Percentiles rank a stretch among this genome's conserved stretches.
Evolutionary conservation across 2,113 vertebrate species (phyloP).

Genomic region (Suricata suricatta): DNA sequence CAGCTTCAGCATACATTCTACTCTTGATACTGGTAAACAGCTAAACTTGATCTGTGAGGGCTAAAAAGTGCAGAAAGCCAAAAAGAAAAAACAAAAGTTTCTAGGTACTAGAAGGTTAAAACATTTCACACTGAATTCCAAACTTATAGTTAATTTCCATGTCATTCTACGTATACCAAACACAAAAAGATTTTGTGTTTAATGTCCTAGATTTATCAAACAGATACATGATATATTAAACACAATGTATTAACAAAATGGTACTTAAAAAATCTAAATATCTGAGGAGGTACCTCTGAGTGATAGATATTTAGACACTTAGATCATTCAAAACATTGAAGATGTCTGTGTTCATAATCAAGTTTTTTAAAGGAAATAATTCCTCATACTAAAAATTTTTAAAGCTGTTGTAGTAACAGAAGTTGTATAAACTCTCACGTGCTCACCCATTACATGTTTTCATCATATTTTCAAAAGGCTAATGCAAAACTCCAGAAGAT

Average conservation of each 20-base stretch:
- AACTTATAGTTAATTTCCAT: not conserved
- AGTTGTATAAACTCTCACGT: not conserved
- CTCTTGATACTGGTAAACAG: conserved; percentile 96
- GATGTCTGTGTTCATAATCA: not conserved
- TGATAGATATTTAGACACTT: conserved; percentile 19
- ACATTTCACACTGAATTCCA: not conserved
- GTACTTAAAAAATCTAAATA: conserved; percentile 4
- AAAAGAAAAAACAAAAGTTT: conserved; percentile 29
- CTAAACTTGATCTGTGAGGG: conserved; percentile 99
- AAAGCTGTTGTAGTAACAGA: not conserved
- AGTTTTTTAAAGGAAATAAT: conserved; percentile 16
- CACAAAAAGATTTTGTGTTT: not conserved
- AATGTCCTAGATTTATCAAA: not conserved
- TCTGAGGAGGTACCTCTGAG: not conserved
- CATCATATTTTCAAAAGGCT: not conserved
- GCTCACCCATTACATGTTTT: not conserved
- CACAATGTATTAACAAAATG: not conserved
- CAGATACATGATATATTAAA: not conserved
- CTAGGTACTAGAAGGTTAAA: not conserved
- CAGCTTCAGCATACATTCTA: conserved; percentile 98
- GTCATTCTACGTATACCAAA: not conserved
- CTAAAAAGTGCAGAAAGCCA: conserved; percentile 81
- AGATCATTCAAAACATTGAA: conserved; percentile 12
- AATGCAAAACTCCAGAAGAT: not conserved
- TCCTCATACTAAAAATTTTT: not conserved